These are phyloP conservation scores for Atherinomorus stipes DNA, from an alignment of 2,113 vertebrate species.

Conservation along the genomic window DNA sequence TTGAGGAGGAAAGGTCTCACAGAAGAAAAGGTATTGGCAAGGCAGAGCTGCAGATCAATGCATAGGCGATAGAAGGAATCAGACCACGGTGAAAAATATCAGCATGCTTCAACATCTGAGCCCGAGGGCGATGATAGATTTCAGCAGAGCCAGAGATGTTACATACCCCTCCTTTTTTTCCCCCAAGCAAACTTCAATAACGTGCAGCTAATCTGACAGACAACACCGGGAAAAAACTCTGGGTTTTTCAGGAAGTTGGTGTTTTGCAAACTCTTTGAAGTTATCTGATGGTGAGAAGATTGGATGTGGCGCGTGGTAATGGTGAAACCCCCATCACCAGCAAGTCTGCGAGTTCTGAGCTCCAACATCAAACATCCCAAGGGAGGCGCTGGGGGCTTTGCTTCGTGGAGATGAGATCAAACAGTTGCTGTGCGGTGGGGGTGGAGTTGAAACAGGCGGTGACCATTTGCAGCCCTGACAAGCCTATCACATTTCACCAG, in stretches of 20 bases:
- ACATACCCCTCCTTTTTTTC: constrained; percentile 12
- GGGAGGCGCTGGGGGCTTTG: constrained; percentile 48
- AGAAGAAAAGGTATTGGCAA: constrained; percentile 55
- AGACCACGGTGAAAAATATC: constrained; percentile 22
- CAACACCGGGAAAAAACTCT: constrained; percentile 37
- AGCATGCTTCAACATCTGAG: constrained; percentile 30
- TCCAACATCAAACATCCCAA: constrained; percentile 76
- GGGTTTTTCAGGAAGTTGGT: constrained; percentile 45
- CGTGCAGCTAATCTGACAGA: constrained; percentile 44
- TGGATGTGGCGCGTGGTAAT: constrained; percentile 46
- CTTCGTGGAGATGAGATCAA: constrained; percentile 70
- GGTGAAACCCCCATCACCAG: constrained; percentile 51
- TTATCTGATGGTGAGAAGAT: constrained; percentile 64
- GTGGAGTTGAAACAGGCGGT: constrained; percentile 38
- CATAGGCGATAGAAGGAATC: constrained; percentile 35
- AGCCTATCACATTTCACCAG: constrained; percentile 50
- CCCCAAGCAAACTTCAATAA: constrained; percentile 58
- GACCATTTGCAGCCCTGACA: constrained; percentile 66
- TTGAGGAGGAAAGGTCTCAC: constrained; percentile 56
- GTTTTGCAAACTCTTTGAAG: constrained; percentile 70
- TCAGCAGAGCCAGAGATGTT: constrained; percentile 9
- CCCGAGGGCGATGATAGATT: constrained; percentile 59
- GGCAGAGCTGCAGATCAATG: constrained; percentile 56
- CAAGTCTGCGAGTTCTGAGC: constrained; percentile 69
- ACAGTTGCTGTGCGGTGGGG: constrained; percentile 28